Percentiles rank a stretch among this genome's conserved stretches.
These are phyloP conservation scores for Emmelina monodactyla DNA, from an alignment of 2,888 invertebrate genomes.

Conservation along the genomic window DNA sequence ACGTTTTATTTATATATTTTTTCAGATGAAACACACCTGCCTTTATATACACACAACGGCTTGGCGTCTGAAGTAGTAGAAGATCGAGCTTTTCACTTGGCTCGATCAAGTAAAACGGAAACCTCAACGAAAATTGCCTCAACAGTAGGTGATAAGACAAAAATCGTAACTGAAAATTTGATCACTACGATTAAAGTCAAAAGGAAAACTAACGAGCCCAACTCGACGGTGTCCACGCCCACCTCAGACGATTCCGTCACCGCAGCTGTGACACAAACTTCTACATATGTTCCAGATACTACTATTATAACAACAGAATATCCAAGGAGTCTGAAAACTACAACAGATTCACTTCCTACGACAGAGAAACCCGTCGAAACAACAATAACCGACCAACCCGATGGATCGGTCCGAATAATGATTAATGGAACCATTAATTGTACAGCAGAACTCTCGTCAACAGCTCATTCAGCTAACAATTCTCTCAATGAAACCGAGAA, in stretches of 20 bases:
- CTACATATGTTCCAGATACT: conserved; percentile 2
- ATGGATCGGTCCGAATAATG: conserved; percentile 39
- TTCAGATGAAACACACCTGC: conserved; percentile 3
- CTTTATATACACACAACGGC: conserved; percentile 23
- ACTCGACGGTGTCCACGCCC: conserved; percentile 18
- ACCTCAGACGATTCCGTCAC: conserved; percentile 12
- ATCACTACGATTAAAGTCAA: conserved; percentile 39
- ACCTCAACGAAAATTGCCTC: conserved; percentile 27
- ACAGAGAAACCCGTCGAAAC: conserved; percentile 12
- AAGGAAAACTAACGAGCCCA: conserved; percentile 36
- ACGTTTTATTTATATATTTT: no score
- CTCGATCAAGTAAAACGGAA: conserved; percentile 27
- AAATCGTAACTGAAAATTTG: conserved; percentile 24
- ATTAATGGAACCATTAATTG: conserved; percentile 57
- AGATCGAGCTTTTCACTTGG: conserved; percentile 32
- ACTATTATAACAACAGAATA: conserved; percentile 17
- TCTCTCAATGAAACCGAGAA: conserved; percentile 29
- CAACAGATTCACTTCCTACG: background rate
- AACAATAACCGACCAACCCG: conserved; percentile 35
- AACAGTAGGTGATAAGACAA: conserved; percentile 20
- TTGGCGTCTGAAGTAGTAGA: conserved; percentile 21
- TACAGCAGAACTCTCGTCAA: conserved; percentile 50
- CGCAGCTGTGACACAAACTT: background rate
- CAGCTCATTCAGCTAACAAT: conserved; percentile 18
- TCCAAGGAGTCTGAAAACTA: no score